Conservation (phyloP, 2,113 vertebrate genomes). For the Caranx ignobilis region DNA sequence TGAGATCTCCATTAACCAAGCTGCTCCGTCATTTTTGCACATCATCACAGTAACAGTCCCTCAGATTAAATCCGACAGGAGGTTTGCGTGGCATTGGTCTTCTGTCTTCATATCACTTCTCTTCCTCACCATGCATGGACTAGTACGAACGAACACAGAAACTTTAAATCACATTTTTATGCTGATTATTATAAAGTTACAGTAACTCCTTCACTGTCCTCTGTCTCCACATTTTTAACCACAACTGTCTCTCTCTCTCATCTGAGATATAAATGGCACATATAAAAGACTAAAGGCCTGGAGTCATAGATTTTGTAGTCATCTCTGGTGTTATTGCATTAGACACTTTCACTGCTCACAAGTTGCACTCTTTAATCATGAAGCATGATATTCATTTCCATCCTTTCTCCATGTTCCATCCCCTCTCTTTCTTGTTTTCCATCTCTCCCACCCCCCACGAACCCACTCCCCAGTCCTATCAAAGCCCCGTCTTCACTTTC, state of each 20-base stretch:
- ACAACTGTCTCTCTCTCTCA: conserved; percentile 42
- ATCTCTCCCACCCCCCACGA: conserved; percentile 64
- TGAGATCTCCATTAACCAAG: conserved; percentile 40
- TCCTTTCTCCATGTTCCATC: conserved; percentile 82
- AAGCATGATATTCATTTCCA: conserved; percentile 83
- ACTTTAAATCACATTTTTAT: not conserved
- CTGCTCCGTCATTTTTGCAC: conserved; percentile 53
- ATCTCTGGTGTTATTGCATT: conserved; percentile 21
- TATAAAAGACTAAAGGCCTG: not conserved
- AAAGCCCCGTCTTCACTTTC: conserved; percentile 95
- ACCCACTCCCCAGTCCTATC: conserved; percentile 76
- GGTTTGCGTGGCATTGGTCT: conserved; percentile 48
- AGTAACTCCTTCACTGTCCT: conserved; percentile 45
- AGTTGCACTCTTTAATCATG: conserved; percentile 73
- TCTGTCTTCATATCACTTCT: conserved; percentile 61
- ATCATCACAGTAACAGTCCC: conserved; percentile 40
- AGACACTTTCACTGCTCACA: conserved; percentile 67
- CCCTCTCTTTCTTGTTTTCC: conserved; percentile 79
- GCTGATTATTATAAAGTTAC: conserved; percentile 4
- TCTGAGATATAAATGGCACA: not conserved
- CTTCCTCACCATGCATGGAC: conserved; percentile 50
- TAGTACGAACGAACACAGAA: not conserved
- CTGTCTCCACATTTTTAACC: conserved; percentile 58
- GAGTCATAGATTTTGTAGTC: conserved; percentile 30
- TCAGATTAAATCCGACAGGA: conserved; percentile 34